Conservation (phyloP, 2,797 vertebrate species). For the Cetoscarus ocellatus region DNA sequence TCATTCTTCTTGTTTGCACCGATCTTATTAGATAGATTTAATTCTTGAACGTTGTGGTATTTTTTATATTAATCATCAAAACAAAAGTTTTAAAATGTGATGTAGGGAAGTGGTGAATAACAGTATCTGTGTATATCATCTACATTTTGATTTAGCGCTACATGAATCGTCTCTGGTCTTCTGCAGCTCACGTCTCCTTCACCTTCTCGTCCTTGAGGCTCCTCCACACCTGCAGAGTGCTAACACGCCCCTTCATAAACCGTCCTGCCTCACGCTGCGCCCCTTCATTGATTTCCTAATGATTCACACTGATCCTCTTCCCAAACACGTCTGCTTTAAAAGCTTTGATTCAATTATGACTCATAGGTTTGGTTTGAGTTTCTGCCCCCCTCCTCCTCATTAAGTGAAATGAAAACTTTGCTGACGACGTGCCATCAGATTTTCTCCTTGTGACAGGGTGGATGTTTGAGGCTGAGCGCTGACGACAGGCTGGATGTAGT, state of each 20-base stretch:
- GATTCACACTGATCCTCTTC: constrained; percentile 25
- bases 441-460: constrained; percentile 24
- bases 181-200: constrained; percentile 58
- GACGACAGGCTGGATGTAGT: constrained; percentile 41
- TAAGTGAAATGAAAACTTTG: neutral
- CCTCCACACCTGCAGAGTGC: constrained; percentile 28
- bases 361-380: neutral
- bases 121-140: too few relatives aligned
- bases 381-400: neutral
- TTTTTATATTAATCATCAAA: too few relatives aligned
- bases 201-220: constrained; percentile 64
- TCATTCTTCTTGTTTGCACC: too few relatives aligned
- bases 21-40: too few relatives aligned
- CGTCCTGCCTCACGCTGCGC: constrained; percentile 39
- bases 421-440: neutral
- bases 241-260: constrained; percentile 48
- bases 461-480: constrained; percentile 34
- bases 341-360: constrained; percentile 6
- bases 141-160: constrained; percentile 29
- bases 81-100: too few relatives aligned
- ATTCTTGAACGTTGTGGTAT: too few relatives aligned
- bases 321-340: constrained; percentile 15
- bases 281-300: constrained; percentile 54
- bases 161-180: constrained; percentile 27
- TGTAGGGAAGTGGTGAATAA: too few relatives aligned